A percentile compares a stretch with the other conserved stretches of the same genome.
Conservation (phyloP, 2,888 invertebrate genomes). For the Stenodera caucasica region DNA sequence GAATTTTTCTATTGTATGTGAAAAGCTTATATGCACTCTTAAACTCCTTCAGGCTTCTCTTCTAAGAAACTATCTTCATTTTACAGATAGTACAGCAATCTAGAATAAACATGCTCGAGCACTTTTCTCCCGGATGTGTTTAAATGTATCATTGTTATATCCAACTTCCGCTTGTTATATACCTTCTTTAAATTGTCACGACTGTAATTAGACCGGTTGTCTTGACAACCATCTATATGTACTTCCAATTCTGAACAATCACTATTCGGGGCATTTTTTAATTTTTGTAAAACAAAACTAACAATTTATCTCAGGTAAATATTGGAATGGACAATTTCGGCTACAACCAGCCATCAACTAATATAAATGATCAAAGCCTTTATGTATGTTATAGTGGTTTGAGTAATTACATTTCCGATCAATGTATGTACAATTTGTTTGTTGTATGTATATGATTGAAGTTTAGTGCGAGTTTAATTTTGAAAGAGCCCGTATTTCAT, state of each 20-base stretch:
- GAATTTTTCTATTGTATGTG: background rate
- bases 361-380: conserved; percentile 31
- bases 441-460: conserved; percentile 28
- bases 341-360: conserved; percentile 7
- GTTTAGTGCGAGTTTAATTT: conserved; percentile 26
- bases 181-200: background rate
- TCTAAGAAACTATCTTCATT: background rate
- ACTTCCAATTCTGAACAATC: too few relatives aligned
- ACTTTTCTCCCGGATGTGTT: conserved; percentile 7
- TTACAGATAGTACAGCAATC: background rate
- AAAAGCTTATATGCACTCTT: conserved; percentile 1
- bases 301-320: background rate
- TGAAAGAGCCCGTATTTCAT: conserved; percentile 13
- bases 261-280: too few relatives aligned
- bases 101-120: background rate
- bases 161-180: background rate
- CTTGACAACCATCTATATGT: too few relatives aligned
- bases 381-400: conserved; percentile 23
- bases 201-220: too few relatives aligned
- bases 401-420: conserved; percentile 32
- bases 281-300: too few relatives aligned
- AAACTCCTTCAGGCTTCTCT: conserved; percentile 3
- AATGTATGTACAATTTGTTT: conserved; percentile 28
- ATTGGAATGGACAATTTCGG: conserved; percentile 4
- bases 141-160: background rate